Conservation (phyloP, 1,140 invertebrate genomes). For the Antheraea pernyi region DNA sequence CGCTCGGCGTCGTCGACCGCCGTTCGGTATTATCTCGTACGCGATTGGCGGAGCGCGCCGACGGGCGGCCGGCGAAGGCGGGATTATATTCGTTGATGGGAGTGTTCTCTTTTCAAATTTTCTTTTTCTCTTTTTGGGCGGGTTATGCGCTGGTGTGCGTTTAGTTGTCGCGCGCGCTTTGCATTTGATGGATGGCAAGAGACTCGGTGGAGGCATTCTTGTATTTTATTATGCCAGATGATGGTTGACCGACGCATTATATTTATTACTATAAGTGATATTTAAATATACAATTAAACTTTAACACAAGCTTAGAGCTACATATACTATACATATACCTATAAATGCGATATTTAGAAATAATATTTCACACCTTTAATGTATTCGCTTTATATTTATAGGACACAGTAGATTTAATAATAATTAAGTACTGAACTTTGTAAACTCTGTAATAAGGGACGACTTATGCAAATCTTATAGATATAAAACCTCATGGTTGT, state of each 20-base stretch:
- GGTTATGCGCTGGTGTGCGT: conserved; percentile 63
- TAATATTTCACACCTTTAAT: neutral
- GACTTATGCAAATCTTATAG: no score
- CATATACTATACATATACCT: neutral
- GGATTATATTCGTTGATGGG: conserved; percentile 46
- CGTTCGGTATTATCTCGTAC: conserved; percentile 27
- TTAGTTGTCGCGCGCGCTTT: conserved; percentile 56
- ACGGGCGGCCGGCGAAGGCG: conserved; percentile 50
- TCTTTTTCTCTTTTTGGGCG: conserved; percentile 76
- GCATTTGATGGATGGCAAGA: conserved; percentile 56
- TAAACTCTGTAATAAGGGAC: no score
- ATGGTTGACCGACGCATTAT: conserved; percentile 20
- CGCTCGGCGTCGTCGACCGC: conserved; percentile 36
- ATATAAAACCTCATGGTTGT: no score
- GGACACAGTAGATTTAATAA: no score
- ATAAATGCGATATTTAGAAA: neutral
- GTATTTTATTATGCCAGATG: conserved; percentile 26
- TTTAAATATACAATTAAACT: neutral
- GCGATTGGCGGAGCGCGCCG: conserved; percentile 39
- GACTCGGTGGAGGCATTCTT: conserved; percentile 41
- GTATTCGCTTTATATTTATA: neutral
- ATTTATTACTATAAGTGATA: neutral
- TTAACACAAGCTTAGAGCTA: neutral
- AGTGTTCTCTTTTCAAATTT: conserved; percentile 72
- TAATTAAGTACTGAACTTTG: no score